Percentiles rank a stretch among this genome's conserved stretches.
These are phyloP conservation scores for Leucoptera coffeella DNA, from an alignment of 2,888 invertebrate species.

Conservation along the genomic window DNA sequence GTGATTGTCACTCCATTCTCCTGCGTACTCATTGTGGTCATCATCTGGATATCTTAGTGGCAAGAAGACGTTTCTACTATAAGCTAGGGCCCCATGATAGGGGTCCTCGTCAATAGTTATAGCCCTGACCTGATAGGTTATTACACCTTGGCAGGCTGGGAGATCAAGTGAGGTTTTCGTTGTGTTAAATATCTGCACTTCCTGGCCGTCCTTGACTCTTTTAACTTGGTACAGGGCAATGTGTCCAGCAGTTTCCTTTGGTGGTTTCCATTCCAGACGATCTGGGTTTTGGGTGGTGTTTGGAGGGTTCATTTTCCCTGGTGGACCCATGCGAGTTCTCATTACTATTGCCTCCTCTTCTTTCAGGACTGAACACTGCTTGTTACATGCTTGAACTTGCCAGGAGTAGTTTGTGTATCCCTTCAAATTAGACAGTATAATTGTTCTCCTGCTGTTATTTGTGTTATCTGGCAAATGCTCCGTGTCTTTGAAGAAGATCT, in stretches of 20 bases:
- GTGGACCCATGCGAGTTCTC: conserved; percentile 57
- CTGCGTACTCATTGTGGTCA: conserved; percentile 13
- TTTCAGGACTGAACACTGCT: conserved; percentile 52
- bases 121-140: conserved; percentile 33
- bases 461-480: conserved; percentile 12
- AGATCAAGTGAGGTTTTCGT: conserved; percentile 10
- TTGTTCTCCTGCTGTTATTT: conserved; percentile 15
- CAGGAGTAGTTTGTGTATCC: conserved; percentile 65
- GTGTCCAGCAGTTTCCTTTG: conserved; percentile 33
- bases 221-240: conserved; percentile 54
- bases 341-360: conserved; percentile 41
- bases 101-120: conserved; percentile 28
- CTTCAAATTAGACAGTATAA: conserved; percentile 28
- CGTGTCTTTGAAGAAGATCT: conserved; percentile 14
- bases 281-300: conserved; percentile 14
- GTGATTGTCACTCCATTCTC: conserved; percentile 26
- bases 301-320: conserved; percentile 26
- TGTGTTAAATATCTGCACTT: conserved; percentile 17
- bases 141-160: conserved; percentile 10
- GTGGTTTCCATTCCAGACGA: conserved; percentile 31
- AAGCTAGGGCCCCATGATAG: conserved; percentile 20
- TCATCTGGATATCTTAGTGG: conserved; percentile 11
- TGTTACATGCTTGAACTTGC: conserved; percentile 63
- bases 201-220: conserved; percentile 21
- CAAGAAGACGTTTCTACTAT: conserved; percentile 14